Conservation (phyloP, 2,113 vertebrate genomes). For the Dipodomys spectabilis region DNA sequence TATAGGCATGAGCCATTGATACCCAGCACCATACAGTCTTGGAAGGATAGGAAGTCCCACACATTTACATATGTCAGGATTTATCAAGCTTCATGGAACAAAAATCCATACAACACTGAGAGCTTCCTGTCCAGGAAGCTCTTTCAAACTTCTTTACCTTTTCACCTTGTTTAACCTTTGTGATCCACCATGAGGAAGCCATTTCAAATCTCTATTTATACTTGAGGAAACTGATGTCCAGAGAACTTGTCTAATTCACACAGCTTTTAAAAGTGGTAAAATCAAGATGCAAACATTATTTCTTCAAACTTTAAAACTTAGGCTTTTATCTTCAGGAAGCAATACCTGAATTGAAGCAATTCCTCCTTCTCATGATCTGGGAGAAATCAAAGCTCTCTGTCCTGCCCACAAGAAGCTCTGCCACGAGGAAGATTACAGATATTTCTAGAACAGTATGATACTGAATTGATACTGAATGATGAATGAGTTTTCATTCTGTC, state of each 20-base stretch:
- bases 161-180: no score
- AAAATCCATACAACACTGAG: background rate
- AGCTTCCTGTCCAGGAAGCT: background rate
- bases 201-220: background rate
- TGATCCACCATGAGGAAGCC: no score
- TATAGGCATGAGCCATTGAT: no score
- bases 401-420: background rate
- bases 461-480: background rate
- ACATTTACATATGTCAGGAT: no score
- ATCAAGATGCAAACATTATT: background rate
- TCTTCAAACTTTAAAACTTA: background rate
- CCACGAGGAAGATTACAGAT: background rate
- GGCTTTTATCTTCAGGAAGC: background rate
- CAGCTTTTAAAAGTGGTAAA: background rate
- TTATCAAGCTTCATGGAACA: background rate
- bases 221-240: background rate
- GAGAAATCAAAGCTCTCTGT: background rate
- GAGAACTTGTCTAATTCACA: background rate
- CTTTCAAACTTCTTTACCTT: background rate
- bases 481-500: background rate
- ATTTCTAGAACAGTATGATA: no score
- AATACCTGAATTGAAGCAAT: background rate
- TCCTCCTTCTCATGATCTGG: background rate
- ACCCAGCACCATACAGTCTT: background rate
- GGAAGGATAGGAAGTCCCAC: background rate